These are phyloP conservation scores for Orius insidiosus DNA, from an alignment of 1,140 invertebrate species.

Conservation along the genomic window DNA sequence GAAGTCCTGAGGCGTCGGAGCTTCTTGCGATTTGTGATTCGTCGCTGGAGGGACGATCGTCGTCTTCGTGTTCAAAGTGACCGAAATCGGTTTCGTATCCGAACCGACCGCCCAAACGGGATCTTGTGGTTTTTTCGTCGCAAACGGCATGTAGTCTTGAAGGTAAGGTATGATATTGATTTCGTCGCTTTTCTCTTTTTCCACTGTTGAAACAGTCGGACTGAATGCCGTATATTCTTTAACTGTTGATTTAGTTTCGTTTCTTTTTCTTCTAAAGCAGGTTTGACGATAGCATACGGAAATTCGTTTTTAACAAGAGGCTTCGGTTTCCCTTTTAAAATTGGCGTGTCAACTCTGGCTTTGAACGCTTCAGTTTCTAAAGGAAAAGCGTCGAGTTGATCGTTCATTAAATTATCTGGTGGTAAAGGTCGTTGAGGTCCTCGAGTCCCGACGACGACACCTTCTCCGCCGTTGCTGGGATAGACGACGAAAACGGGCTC, in stretches of 20 bases:
- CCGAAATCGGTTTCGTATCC: slow-evolving; percentile 18
- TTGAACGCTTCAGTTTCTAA: slow-evolving; percentile 31
- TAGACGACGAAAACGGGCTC: slow-evolving; percentile 43
- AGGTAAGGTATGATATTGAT: slow-evolving; percentile 29
- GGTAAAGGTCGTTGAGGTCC: slow-evolving; percentile 35
- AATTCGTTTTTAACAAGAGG: slow-evolving; percentile 22
- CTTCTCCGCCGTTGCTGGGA: slow-evolving; percentile 30
- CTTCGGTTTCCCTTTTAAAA: slow-evolving; percentile 28
- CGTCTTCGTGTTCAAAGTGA: slow-evolving; percentile 17
- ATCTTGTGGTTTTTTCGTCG: slow-evolving; percentile 23
- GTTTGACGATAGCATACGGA: slow-evolving; percentile 21
- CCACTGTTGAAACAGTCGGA: slow-evolving; percentile 19
- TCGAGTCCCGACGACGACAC: slow-evolving; percentile 35
- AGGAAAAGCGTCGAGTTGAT: slow-evolving; percentile 24
- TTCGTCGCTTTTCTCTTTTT: slow-evolving; percentile 12
- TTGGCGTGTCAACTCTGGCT: slow-evolving; percentile 29
- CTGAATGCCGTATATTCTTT: slow-evolving; percentile 22
- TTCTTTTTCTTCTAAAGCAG: slow-evolving; percentile 14
- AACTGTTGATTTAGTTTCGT: slow-evolving; percentile 11
- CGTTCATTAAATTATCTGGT: slow-evolving; percentile 29
- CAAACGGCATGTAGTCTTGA: slow-evolving; percentile 32
- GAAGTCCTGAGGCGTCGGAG: slow-evolving; percentile 31
- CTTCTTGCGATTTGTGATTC: slow-evolving; percentile 17
- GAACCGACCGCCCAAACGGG: slow-evolving; percentile 1
- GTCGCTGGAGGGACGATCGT: slow-evolving; percentile 8